These are phyloP conservation scores for Dicycla oo DNA, from an alignment of 2,888 invertebrate species.

Conservation along the genomic window DNA sequence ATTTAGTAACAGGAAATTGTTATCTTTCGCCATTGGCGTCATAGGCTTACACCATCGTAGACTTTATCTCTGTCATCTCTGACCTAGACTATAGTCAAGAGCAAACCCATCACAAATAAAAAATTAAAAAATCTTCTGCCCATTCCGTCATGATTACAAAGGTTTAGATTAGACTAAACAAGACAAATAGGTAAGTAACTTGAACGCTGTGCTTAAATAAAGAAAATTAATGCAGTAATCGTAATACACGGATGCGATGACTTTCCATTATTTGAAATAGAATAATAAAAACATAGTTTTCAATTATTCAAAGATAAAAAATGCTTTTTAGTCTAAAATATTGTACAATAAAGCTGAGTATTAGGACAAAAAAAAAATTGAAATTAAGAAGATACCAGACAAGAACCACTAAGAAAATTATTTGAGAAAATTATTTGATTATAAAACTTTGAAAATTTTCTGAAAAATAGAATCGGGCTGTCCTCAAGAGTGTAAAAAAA, in stretches of 20 bases:
- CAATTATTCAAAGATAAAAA: too few species aligned
- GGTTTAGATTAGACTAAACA: background rate
- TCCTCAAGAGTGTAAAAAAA: background rate
- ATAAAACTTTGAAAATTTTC: background rate
- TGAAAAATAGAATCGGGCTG: background rate
- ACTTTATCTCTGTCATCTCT: too few species aligned
- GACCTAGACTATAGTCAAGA: too few species aligned
- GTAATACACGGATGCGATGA: background rate
- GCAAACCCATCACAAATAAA: too few species aligned
- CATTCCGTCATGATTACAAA: background rate
- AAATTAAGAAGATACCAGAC: background rate
- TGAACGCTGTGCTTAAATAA: background rate
- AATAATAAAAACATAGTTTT: background rate
- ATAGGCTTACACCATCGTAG: too few species aligned
- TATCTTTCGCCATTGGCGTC: background rate
- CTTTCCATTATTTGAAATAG: background rate
- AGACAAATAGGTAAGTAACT: background rate
- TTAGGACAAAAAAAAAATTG: background rate
- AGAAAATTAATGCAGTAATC: background rate
- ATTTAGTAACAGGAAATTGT: background rate
- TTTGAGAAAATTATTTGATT: background rate
- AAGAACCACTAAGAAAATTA: background rate
- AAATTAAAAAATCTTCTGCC: background rate
- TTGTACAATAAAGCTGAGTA: background rate
- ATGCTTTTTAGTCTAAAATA: background rate